Evolutionary conservation across 2,888 invertebrate species (phyloP).

Genomic region (Caenorhabditis macrosperma): DNA sequence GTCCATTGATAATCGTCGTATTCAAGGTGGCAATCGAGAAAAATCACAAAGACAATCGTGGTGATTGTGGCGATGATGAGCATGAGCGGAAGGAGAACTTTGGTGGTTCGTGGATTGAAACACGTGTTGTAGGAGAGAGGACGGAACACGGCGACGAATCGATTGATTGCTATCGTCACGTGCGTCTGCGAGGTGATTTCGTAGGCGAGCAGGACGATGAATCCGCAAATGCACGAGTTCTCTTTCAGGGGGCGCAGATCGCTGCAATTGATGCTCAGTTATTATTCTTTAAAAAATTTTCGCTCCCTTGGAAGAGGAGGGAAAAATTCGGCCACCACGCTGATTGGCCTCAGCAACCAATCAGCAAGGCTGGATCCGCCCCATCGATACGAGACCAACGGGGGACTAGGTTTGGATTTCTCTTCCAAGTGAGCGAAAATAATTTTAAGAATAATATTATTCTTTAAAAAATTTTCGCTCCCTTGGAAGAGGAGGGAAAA

Average conservation of each 20-base stretch:
- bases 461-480: too few relatives aligned
- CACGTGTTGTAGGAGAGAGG: slow-evolving; percentile 35
- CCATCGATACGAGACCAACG: too few relatives aligned
- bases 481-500: too few relatives aligned
- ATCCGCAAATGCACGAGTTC: slow-evolving; percentile 15
- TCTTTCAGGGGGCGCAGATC: slow-evolving; percentile 2
- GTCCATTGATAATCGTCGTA: slow-evolving; percentile 25
- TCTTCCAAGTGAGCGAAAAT: too few relatives aligned
- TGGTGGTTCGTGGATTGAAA: slow-evolving; percentile 31
- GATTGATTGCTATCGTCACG: slow-evolving; percentile 16
- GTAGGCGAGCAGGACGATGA: slow-evolving; percentile 6
- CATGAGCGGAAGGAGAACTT: neutral
- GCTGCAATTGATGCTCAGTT: neutral
- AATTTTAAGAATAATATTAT: too few relatives aligned
- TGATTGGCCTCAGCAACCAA: too few relatives aligned
- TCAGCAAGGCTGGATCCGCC: too few relatives aligned
- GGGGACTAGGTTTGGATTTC: too few relatives aligned
- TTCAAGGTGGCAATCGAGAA: slow-evolving; percentile 10
- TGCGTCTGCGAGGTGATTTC: slow-evolving; percentile 24
- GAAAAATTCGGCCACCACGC: too few relatives aligned
- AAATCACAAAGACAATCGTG: neutral
- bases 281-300: too few relatives aligned
- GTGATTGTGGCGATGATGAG: neutral
- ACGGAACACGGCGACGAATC: slow-evolving; percentile 31
- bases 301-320: too few relatives aligned